Percentiles rank a stretch among this genome's conserved stretches.
These are phyloP conservation scores for Platyrinchus mystaceus DNA, from an alignment of 2,797 vertebrate species.

Conservation along the genomic window DNA sequence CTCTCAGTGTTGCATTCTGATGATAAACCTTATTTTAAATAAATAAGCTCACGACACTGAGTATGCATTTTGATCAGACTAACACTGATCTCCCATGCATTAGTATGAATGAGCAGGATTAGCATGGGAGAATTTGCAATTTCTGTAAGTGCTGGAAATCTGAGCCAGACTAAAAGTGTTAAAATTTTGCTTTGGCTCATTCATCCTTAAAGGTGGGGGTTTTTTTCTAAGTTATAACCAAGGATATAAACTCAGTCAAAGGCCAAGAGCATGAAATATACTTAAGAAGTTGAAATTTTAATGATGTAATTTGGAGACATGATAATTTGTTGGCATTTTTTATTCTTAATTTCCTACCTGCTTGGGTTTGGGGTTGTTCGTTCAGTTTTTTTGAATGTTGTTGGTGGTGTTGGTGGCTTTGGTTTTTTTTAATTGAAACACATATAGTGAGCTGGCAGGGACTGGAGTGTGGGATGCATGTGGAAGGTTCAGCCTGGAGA, in stretches of 20 bases:
- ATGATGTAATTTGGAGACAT: neutral
- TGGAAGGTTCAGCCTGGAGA: neutral
- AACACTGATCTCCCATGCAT: constrained; percentile 12
- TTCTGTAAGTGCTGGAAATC: neutral
- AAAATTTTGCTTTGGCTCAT: neutral
- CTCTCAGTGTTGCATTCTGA: neutral
- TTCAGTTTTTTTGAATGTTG: neutral
- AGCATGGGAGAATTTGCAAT: constrained; percentile 8
- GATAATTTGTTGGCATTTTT: neutral
- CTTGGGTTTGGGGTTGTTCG: neutral
- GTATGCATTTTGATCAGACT: constrained; percentile 30
- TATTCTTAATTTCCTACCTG: neutral
- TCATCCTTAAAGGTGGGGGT: neutral
- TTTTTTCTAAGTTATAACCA: neutral
- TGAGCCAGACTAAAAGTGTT: neutral
- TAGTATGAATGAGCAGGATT: constrained; percentile 58
- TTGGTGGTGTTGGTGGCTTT: too few species aligned
- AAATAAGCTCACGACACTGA: constrained; percentile 9
- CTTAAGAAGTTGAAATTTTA: neutral
- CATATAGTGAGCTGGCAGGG: neutral
- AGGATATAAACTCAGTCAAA: neutral
- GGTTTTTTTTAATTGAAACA: neutral
- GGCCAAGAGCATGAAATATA: neutral
- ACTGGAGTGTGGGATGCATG: neutral
- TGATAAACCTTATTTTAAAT: constrained; percentile 24